Conservation (phyloP, 2,113 vertebrate genomes). For the Taurulus bubalis region DNA sequence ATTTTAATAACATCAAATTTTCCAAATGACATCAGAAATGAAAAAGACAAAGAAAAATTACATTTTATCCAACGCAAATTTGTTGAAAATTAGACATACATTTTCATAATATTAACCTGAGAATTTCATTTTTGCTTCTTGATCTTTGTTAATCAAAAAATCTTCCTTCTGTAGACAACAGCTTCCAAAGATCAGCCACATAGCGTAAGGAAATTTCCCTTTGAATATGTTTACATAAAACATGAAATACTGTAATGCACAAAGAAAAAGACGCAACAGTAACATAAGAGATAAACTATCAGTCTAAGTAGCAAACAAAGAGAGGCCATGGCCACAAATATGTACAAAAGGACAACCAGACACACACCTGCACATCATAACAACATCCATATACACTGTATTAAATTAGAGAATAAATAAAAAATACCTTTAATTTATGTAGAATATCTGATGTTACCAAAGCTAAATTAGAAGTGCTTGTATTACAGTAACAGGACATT, state of each 20-base stretch:
- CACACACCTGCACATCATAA: conserved; percentile 47
- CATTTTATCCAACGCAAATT: conserved; percentile 13
- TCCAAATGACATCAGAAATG: conserved; percentile 35
- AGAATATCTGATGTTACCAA: conserved; percentile 52
- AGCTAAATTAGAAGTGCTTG: conserved; percentile 68
- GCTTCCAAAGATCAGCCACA: conserved; percentile 25
- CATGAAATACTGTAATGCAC: conserved; percentile 29
- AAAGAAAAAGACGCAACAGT: conserved; percentile 51
- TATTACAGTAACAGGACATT: conserved; percentile 31
- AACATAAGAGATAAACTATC: conserved; percentile 27
- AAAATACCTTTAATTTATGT: conserved; percentile 60
- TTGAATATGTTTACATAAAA: conserved; percentile 30
- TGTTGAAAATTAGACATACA: background rate
- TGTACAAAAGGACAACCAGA: conserved; percentile 53
- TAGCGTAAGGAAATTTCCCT: conserved; percentile 18
- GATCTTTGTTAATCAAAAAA: background rate
- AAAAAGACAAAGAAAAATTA: conserved; percentile 15
- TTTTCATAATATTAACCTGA: conserved; percentile 64
- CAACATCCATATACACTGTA: conserved; percentile 48
- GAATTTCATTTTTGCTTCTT: conserved; percentile 35
- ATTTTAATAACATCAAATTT: conserved; percentile 60
- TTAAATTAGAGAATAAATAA: conserved; percentile 82
- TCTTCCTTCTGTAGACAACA: background rate
- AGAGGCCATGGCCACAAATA: conserved; percentile 43
- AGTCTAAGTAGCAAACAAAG: conserved; percentile 27